These are phyloP conservation scores for Mycogona germanica DNA, from an alignment of 2,888 invertebrate species.

Conservation along the genomic window DNA sequence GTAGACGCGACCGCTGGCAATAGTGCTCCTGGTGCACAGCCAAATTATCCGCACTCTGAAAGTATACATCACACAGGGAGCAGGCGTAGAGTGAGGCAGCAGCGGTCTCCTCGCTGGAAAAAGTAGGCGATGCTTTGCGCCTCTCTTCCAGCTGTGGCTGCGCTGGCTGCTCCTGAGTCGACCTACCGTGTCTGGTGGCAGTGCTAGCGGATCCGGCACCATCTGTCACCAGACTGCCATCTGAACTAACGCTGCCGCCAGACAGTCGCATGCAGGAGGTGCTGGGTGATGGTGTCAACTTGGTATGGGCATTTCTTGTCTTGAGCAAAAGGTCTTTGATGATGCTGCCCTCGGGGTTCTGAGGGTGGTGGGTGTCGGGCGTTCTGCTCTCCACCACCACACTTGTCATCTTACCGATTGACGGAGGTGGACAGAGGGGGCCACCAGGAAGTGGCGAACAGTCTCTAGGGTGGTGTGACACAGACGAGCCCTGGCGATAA, in stretches of 20 bases:
- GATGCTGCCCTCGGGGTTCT: conserved; percentile 45
- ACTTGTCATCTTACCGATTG: not conserved
- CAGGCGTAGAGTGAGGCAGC: conserved; percentile 41
- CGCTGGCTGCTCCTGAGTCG: not conserved
- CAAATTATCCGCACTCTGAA: conserved; percentile 64
- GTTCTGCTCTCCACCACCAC: not conserved
- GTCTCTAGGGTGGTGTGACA: no score
- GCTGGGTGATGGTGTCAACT: not conserved
- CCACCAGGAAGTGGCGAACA: not conserved
- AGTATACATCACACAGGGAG: conserved; percentile 61
- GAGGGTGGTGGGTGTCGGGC: conserved; percentile 36
- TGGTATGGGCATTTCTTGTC: conserved; percentile 1
- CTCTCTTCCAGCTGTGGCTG: not conserved
- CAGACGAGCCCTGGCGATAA: no score
- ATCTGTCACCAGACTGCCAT: no score
- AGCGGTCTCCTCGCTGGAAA: no score
- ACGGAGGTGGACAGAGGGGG: no score
- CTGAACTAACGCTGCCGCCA: conserved; percentile 10
- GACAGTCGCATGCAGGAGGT: conserved; percentile 1
- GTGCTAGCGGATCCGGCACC: conserved; percentile 3
- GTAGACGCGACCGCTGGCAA: not conserved
- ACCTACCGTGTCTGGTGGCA: no score
- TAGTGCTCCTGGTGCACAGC: conserved; percentile 66
- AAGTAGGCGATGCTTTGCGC: no score
- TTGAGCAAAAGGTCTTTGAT: conserved; percentile 68